Evolutionary conservation across 2,797 vertebrate species (phyloP).

Genomic region (Argya squamiceps): DNA sequence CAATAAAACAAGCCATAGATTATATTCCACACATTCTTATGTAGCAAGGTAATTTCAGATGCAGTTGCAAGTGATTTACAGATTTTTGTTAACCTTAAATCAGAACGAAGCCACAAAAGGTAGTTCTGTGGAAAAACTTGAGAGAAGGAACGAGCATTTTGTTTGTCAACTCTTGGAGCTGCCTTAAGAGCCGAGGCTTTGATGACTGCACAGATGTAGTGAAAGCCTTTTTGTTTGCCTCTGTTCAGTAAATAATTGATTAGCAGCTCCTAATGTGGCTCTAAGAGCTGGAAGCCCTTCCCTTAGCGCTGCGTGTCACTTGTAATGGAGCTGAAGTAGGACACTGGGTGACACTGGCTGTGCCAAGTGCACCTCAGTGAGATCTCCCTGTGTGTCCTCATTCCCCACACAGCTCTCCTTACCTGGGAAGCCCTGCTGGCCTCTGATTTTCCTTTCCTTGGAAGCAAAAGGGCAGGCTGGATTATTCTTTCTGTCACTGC

Average conservation of each 20-base stretch:
- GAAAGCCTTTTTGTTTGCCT: constrained; percentile 4
- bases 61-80: not conserved
- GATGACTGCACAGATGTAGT: not conserved
- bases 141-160: not conserved
- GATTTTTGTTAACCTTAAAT: not conserved
- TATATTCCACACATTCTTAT: not conserved
- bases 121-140: not conserved
- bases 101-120: not conserved
- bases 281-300: constrained; percentile 9
- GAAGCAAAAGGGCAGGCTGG: not conserved
- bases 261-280: not conserved
- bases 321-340: not conserved
- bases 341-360: not conserved
- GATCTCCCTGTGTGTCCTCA: not conserved
- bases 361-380: not conserved
- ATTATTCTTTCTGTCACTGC: not conserved
- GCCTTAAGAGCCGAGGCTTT: not conserved
- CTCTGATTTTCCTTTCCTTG: not conserved
- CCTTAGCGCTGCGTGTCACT: not conserved
- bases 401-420: not conserved
- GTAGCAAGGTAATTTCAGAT: not conserved
- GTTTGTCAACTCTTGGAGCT: not conserved
- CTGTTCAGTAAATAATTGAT: constrained; percentile 17
- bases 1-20: not conserved
- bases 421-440: no score